These are phyloP conservation scores for Incurvaria masculella DNA, from an alignment of 2,888 invertebrate genomes.

Conservation along the genomic window DNA sequence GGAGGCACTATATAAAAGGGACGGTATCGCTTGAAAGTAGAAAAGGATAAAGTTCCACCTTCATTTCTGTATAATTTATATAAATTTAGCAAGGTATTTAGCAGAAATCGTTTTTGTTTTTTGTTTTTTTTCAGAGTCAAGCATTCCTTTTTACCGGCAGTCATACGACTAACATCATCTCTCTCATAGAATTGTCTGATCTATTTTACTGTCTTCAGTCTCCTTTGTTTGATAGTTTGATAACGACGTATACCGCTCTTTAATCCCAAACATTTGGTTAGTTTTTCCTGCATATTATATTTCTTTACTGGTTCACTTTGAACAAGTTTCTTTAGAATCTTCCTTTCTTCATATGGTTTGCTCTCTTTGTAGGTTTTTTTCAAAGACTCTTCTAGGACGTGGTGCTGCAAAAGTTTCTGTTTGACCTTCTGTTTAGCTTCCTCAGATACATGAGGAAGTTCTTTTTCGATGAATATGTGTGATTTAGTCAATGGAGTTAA, in stretches of 20 bases:
- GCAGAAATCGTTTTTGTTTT: background rate
- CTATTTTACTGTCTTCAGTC: too few species aligned
- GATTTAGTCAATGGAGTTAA: too few species aligned
- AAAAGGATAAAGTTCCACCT: background rate
- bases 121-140: background rate
- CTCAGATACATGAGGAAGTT: too few species aligned
- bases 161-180: constrained; percentile 5
- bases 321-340: constrained; percentile 5
- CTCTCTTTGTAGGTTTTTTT: constrained; percentile 3
- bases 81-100: background rate
- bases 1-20: constrained; percentile 9
- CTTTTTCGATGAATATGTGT: too few species aligned
- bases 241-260: constrained; percentile 6
- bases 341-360: constrained; percentile 1
- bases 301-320: constrained; percentile 4
- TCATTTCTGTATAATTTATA: background rate
- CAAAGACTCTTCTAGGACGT: too few species aligned
- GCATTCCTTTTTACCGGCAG: constrained; percentile 2
- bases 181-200: constrained; percentile 2
- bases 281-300: constrained; percentile 5
- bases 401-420: too few species aligned
- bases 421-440: too few species aligned
- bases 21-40: background rate
- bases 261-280: constrained; percentile 5
- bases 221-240: constrained; percentile 2